phyloP scores from a whole-genome alignment of 2,797 vertebrate genomes.

The Sebastes paucispinis region DNA sequence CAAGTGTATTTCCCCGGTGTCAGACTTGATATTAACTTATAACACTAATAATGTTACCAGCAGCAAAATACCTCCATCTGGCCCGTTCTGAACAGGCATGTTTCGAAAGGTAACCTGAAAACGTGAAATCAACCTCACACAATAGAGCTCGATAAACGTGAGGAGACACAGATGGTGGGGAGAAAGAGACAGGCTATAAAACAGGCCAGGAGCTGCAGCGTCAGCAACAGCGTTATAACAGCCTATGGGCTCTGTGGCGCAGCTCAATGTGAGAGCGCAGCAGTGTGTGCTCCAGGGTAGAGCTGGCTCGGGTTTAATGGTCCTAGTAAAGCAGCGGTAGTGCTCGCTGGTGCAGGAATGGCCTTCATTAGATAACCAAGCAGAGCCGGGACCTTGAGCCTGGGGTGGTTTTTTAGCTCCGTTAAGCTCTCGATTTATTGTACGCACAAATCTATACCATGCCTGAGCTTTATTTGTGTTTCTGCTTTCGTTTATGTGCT shows the following conservation, averaged over 20 bases:
- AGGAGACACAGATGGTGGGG: constrained; percentile 22
- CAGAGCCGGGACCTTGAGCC: constrained; percentile 50
- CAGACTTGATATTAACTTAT: too few relatives aligned
- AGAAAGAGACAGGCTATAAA: constrained; percentile 54
- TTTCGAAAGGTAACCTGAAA: background rate
- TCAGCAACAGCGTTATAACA: constrained; percentile 56
- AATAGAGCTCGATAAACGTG: constrained; percentile 64
- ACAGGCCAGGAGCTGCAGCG: constrained; percentile 53
- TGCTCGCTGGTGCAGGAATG: constrained; percentile 63
- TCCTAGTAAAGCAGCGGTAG: constrained; percentile 71
- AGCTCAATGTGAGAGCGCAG: constrained; percentile 51
- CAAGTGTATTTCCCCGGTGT: too few relatives aligned
- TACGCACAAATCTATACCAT: constrained; percentile 23
- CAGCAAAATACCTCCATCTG: too few relatives aligned
- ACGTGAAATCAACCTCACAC: constrained; percentile 37
- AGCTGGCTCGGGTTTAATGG: constrained; percentile 69
- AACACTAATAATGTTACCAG: too few relatives aligned
- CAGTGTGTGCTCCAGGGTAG: constrained; percentile 56
- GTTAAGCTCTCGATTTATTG: constrained; percentile 54
- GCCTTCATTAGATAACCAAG: constrained; percentile 70
- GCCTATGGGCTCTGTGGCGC: constrained; percentile 59
- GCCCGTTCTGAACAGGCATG: background rate
- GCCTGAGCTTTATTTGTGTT: constrained; percentile 16
- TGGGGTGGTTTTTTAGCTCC: constrained; percentile 34
- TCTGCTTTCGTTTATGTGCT: constrained; percentile 35